Evolutionary conservation across 2,113 vertebrate genomes (phyloP), one percentile per base, ranked within the genome.

Genomic region (Daubentonia madagascariensis): DNA sequence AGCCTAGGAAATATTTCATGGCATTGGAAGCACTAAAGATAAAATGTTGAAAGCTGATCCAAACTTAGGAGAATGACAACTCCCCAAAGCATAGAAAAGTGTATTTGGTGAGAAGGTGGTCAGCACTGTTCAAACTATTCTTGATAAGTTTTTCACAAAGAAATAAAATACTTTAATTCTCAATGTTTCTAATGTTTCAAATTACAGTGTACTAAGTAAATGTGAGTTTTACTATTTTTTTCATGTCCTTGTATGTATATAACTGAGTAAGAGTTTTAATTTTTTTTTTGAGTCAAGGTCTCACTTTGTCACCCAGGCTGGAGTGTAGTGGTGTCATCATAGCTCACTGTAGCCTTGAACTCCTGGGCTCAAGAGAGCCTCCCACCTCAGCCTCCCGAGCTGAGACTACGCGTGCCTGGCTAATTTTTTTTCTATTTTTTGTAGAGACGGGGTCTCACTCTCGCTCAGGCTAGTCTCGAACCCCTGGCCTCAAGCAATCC

Each of bases 31-130:
- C 61, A 43, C 65, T 83, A 81, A 83, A n/a, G 35, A 37, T 32
- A 65, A 68, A 35, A 16, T 6, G 23, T 1, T 65, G 50, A 89
- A n/a, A 40, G 84, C 25, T 13, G 63, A 63, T 25, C n/a, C 37
- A n/a, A 28, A 57, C 59, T 43, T 59, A 45, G 59, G 35, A 57
- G 16, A 1, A 0, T 28, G 63, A 13, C 22, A 22, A 3, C 50
- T 50, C 35, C 48, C 25, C 52, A 14, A 16, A 57, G 50, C 5
- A 2, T 1, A 40, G 40, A 30, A 35, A 61, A 20, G 40, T 20
- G 2, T 20, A 11, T 9, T 1, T 0, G 17, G 25, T 8, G 8
- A 43, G 50, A 32, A 32, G 20, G 45, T 0, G 4, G 70, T 3
- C 1, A 13, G 12, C 16, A 10, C 20, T n/a, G 61, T 20, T 57